Percentiles rank a stretch among this genome's conserved stretches.
These are phyloP conservation scores for Osmerus eperlanus DNA, from an alignment of 2,113 vertebrate species.

Conservation along the genomic window DNA sequence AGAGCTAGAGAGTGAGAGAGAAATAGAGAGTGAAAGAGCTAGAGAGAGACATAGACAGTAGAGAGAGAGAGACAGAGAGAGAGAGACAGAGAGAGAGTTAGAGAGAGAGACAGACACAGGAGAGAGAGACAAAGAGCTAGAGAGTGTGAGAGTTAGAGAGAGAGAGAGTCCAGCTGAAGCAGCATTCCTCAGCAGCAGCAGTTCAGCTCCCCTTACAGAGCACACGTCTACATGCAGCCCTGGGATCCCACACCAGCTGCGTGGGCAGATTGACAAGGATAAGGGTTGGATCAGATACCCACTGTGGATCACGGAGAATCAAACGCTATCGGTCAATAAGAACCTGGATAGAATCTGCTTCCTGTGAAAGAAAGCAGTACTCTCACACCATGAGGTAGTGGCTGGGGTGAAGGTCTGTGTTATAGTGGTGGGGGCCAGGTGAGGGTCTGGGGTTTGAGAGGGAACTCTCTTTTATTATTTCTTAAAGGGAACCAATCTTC, in stretches of 20 bases:
- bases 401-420: no score
- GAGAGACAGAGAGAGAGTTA: slow-evolving; percentile 30
- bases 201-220: slow-evolving; percentile 2
- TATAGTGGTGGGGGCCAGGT: no score
- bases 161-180: slow-evolving; percentile 25
- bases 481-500: not conserved
- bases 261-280: not conserved
- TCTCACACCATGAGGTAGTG: no score
- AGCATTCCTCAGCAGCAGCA: slow-evolving; percentile 20
- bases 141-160: no score
- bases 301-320: not conserved
- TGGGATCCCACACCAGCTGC: slow-evolving; percentile 14
- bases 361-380: no score
- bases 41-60: no score
- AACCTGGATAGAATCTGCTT: not conserved
- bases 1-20: no score
- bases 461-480: not conserved
- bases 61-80: not conserved
- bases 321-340: not conserved
- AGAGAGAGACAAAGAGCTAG: no score
- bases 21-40: no score
- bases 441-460: not conserved
- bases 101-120: no score
- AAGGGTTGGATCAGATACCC: no score
- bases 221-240: slow-evolving; percentile 26